These are phyloP conservation scores for Chamaea fasciata DNA, from an alignment of 2,113 vertebrate genomes.

Conservation along the genomic window DNA sequence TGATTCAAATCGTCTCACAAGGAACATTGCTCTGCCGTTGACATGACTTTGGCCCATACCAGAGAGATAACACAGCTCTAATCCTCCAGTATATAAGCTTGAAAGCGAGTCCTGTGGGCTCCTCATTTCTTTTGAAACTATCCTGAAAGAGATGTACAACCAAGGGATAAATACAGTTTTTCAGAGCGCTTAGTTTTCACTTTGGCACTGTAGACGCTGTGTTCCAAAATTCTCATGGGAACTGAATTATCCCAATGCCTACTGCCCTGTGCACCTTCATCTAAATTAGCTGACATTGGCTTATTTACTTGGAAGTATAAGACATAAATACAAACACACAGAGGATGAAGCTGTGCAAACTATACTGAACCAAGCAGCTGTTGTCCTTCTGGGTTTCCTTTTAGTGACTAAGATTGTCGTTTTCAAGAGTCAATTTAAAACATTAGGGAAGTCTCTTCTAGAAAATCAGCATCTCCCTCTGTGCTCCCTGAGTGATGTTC, in stretches of 20 bases:
- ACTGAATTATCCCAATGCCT: slow-evolving; percentile 32
- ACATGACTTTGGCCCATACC: neutral
- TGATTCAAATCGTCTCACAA: neutral
- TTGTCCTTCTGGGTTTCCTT: neutral
- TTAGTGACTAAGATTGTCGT: neutral
- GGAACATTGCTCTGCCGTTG: neutral
- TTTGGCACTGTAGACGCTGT: slow-evolving; percentile 3
- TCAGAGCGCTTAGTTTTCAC: slow-evolving; percentile 16
- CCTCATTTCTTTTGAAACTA: slow-evolving; percentile 8
- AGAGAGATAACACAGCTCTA: neutral
- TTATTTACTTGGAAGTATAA: neutral
- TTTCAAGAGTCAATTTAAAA: neutral
- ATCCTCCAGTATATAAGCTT: neutral
- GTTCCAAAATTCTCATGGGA: neutral
- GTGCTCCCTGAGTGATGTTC: neutral
- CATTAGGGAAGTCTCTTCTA: neutral
- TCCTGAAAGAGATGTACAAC: neutral
- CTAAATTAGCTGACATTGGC: neutral
- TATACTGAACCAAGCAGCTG: neutral
- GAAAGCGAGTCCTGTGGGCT: neutral
- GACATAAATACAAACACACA: neutral
- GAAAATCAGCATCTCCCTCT: neutral
- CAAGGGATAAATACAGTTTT: slow-evolving; percentile 25
- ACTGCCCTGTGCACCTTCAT: neutral
- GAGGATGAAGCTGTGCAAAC: neutral